A percentile compares a stretch with the other conserved stretches of the same genome.
Conservation (phyloP, 2,113 vertebrate genomes). For the Apus apus region DNA sequence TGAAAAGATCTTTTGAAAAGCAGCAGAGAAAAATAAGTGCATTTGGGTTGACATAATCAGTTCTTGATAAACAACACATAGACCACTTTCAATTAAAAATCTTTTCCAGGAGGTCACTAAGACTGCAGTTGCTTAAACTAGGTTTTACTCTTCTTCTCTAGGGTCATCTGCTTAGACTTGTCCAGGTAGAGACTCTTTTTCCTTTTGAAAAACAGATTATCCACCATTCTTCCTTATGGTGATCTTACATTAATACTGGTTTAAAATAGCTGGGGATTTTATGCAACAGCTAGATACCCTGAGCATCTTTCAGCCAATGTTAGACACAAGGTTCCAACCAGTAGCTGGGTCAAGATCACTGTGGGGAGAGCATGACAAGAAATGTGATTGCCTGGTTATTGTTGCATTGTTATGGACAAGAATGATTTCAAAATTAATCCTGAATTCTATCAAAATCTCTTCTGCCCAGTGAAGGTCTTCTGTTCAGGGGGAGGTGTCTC, state of each 20-base stretch:
- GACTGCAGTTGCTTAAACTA: not conserved
- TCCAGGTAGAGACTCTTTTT: not conserved
- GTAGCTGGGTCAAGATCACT: not conserved
- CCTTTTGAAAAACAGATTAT: not conserved
- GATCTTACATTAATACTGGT: not conserved
- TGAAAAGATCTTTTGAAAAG: slow-evolving; percentile 2
- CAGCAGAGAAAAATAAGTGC: not conserved
- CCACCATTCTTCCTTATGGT: not conserved
- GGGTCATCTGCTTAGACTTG: not conserved
- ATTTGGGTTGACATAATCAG: not conserved
- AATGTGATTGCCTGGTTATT: not conserved
- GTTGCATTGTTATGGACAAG: not conserved
- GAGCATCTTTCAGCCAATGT: not conserved
- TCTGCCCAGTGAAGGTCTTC: not conserved
- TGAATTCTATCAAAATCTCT: not conserved
- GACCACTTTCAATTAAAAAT: not conserved
- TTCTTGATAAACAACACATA: not conserved
- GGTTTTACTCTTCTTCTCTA: not conserved
- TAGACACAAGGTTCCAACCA: not conserved
- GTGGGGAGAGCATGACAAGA: not conserved
- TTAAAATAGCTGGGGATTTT: not conserved
- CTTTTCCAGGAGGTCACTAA: not conserved
- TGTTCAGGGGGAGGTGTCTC: not conserved
- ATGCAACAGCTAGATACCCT: not conserved
- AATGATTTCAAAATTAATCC: not conserved